Conservation (phyloP, 1,140 invertebrate species). For the Nixonia krombeini region DNA sequence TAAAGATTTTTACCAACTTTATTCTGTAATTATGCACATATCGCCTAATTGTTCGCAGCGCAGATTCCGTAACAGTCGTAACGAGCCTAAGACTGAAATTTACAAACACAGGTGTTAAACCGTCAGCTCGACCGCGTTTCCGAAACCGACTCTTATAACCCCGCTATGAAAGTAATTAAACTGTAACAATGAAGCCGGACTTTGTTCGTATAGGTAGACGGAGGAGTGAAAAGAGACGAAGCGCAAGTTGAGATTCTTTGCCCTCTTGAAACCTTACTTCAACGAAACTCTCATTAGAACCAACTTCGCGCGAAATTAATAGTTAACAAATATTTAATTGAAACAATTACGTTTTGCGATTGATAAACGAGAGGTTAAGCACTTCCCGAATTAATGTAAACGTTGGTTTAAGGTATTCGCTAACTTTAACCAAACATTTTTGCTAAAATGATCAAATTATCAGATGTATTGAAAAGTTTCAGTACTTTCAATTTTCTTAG, state of each 20-base stretch:
- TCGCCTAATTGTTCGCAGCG: no score
- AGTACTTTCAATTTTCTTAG: not conserved
- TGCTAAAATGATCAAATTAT: not conserved
- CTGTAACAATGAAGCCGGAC: slow-evolving; percentile 32
- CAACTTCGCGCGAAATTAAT: slow-evolving; percentile 26
- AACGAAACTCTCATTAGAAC: slow-evolving; percentile 1
- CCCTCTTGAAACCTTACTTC: slow-evolving; percentile 11
- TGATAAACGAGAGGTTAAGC: no score
- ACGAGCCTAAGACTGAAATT: no score
- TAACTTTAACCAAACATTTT: no score
- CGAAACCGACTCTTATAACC: slow-evolving; percentile 16
- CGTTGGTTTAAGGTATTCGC: no score
- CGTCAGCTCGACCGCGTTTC: slow-evolving; percentile 35
- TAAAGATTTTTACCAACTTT: no score
- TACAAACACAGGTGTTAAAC: no score
- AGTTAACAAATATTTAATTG: no score
- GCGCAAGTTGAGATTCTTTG: slow-evolving; percentile 22
- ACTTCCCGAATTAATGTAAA: no score
- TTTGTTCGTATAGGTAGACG: slow-evolving; percentile 15
- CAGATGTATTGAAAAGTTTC: not conserved
- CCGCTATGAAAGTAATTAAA: slow-evolving; percentile 38
- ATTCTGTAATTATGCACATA: no score
- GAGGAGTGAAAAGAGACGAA: not conserved
- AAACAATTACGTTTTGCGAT: no score
- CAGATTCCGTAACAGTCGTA: no score